Percentiles rank a stretch among this genome's conserved stretches.
Conservation (phyloP, 2,113 vertebrate genomes). For the Callionymus lyra region DNA sequence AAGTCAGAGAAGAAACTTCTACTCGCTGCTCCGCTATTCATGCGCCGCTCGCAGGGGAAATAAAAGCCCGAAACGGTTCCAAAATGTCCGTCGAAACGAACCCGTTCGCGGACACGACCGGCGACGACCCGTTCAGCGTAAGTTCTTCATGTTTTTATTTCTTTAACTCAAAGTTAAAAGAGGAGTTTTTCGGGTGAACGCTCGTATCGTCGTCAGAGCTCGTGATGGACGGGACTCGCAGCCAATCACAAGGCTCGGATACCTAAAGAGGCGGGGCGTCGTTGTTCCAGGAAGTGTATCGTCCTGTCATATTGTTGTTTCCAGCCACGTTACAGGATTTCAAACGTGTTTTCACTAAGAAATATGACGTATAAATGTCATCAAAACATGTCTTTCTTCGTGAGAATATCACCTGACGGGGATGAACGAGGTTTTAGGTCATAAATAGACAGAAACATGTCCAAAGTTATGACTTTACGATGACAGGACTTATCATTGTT, state of each 20-base stretch:
- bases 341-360: no score
- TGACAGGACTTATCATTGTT: no score
- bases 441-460: no score
- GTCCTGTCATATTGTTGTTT: slow-evolving; percentile 15
- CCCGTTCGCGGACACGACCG: slow-evolving; percentile 77
- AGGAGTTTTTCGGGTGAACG: slow-evolving; percentile 11
- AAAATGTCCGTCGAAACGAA: slow-evolving; percentile 83
- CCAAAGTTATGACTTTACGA: no score
- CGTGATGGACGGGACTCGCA: slow-evolving; percentile 5
- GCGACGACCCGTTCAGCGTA: slow-evolving; percentile 86
- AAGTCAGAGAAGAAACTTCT: slow-evolving; percentile 37
- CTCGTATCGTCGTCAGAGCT: slow-evolving; percentile 2
- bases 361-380: no score
- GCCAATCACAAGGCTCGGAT: slow-evolving; percentile 21
- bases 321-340: neutral
- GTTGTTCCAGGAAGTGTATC: slow-evolving; percentile 39
- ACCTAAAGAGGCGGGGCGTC: slow-evolving; percentile 2
- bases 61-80: slow-evolving; percentile 3
- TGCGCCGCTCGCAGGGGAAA: slow-evolving; percentile 9
- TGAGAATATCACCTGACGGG: no score
- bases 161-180: neutral
- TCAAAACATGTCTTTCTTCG: no score
- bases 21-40: slow-evolving; percentile 23
- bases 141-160: slow-evolving; percentile 13
- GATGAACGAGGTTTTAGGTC: no score